Conservation (phyloP, 2,797 vertebrate genomes). For the Danio albolineatus region DNA sequence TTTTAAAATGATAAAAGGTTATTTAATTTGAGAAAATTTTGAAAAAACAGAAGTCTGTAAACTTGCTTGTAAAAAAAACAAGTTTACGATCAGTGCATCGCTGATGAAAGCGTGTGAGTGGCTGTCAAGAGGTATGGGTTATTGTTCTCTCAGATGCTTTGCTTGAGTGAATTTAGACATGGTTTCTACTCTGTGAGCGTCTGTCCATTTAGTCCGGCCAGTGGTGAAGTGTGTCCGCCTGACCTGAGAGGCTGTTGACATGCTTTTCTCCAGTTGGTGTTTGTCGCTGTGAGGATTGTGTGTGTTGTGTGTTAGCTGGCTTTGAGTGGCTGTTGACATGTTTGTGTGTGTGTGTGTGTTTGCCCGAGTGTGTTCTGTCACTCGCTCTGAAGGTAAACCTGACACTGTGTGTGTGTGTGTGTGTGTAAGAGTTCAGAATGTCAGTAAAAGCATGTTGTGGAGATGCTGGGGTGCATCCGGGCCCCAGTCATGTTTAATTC, state of each 20-base stretch:
- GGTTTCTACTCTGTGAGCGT: neutral
- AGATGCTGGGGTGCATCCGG: neutral
- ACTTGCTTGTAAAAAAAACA: too few relatives aligned
- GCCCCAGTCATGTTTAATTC: neutral
- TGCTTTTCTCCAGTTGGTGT: neutral
- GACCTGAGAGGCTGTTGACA: neutral
- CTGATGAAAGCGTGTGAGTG: slow-evolving; percentile 17
- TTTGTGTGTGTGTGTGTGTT: slow-evolving; percentile 41
- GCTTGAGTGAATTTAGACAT: slow-evolving; percentile 34
- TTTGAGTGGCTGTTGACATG: slow-evolving; percentile 41
- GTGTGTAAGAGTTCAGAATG: slow-evolving; percentile 22
- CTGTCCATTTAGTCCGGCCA: neutral
- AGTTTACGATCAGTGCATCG: neutral
- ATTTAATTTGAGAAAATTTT: too few relatives aligned
- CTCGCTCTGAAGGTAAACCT: slow-evolving; percentile 15
- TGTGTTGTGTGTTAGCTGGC: neutral
- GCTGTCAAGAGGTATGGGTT: slow-evolving; percentile 30
- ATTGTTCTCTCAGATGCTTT: neutral
- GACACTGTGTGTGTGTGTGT: slow-evolving; percentile 21
- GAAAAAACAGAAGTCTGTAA: too few relatives aligned
- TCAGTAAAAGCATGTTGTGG: slow-evolving; percentile 8
- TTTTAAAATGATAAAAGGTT: too few relatives aligned
- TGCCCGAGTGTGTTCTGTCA: slow-evolving; percentile 41
- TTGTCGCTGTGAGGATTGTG: neutral
- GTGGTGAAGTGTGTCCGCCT: neutral